Evolutionary conservation across 1,140 invertebrate species (phyloP).

Genomic region (Elymnias hypermnestra): DNA sequence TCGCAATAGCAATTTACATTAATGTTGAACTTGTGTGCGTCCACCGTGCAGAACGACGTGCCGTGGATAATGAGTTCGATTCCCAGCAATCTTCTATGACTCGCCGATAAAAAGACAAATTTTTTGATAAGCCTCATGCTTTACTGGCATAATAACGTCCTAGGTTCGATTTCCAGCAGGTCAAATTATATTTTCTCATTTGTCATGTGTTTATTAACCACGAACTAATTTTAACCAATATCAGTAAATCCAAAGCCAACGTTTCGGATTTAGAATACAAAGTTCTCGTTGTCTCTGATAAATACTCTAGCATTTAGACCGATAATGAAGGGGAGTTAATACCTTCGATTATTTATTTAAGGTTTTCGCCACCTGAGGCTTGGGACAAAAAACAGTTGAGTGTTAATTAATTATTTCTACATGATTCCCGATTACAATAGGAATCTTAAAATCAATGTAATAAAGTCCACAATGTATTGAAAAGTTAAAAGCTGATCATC

Average conservation of each 20-base stretch:
- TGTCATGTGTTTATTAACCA: no score
- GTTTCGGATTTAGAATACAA: constrained; percentile 20
- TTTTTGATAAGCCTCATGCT: constrained; percentile 11
- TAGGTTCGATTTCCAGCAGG: no score
- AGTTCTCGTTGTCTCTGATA: constrained; percentile 32
- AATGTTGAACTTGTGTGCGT: constrained; percentile 28
- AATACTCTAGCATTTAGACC: constrained; percentile 25
- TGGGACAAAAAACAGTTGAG: constrained; percentile 46
- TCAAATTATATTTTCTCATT: no score
- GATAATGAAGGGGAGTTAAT: constrained; percentile 49
- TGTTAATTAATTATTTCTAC: constrained; percentile 44
- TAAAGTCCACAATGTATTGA: constrained; percentile 19
- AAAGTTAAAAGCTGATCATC: constrained; percentile 3
- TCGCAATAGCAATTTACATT: constrained; percentile 33
- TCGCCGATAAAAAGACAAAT: constrained; percentile 21
- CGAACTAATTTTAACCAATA: constrained; percentile 10
- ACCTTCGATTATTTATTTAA: constrained; percentile 63
- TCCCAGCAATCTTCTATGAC: constrained; percentile 20
- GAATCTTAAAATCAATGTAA: constrained; percentile 1
- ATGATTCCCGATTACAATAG: constrained; percentile 8
- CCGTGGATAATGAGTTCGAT: constrained; percentile 30
- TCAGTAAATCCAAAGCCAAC: no score
- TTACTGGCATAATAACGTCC: constrained; percentile 1
- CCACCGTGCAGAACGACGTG: constrained; percentile 26
- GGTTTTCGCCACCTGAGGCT: constrained; percentile 55